Percentiles rank a stretch among this genome's conserved stretches.
Conservation (phyloP, 2,888 invertebrate genomes). For the Troides oblongomaculatus region DNA sequence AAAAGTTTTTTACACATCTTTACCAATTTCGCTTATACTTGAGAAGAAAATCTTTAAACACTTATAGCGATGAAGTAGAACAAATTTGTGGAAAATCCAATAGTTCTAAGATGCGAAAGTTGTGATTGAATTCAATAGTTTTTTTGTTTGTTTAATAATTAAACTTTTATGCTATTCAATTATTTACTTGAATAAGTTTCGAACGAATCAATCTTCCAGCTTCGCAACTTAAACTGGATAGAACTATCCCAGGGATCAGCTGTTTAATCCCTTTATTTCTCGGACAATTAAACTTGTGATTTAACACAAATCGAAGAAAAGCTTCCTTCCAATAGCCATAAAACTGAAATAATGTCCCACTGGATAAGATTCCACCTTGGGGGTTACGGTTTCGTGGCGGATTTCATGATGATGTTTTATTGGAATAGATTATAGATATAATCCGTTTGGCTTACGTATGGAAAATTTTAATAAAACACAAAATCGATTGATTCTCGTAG, state of each 20-base stretch:
- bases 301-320: constrained; percentile 71
- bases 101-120: no score
- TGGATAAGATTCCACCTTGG: constrained; percentile 32
- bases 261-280: constrained; percentile 76
- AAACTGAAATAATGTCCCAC: constrained; percentile 39
- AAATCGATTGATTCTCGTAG: no score
- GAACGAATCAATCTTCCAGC: constrained; percentile 30
- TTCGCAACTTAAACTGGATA: constrained; percentile 37
- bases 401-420: constrained; percentile 33
- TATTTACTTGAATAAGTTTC: constrained; percentile 13
- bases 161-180: constrained; percentile 12
- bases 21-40: no score
- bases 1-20: no score
- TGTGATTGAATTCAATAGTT: no score
- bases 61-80: neutral
- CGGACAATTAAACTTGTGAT: constrained; percentile 75
- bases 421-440: neutral
- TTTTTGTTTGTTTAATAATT: no score
- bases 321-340: constrained; percentile 34
- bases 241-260: constrained; percentile 44
- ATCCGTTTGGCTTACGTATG: no score
- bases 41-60: no score
- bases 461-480: no score
- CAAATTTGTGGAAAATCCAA: neutral
- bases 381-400: constrained; percentile 27